Base-by-base conservation (phyloP, 2,113 vertebrate genomes). In the Ascaphus truei region DNA sequence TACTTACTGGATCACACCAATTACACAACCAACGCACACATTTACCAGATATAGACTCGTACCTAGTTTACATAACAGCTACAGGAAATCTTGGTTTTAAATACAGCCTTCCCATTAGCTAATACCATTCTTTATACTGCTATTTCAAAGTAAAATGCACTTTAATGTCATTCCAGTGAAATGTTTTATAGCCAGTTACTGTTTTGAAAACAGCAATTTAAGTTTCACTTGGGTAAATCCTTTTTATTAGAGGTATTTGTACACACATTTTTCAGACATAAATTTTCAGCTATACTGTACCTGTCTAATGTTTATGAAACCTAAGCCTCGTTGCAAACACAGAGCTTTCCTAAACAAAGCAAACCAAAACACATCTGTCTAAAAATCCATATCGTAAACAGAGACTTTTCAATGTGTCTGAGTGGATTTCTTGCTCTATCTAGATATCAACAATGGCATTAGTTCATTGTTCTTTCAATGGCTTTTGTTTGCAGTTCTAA, bases 361-460 rank as follows among this genome's bases (percentile, higher is more conserved):
- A 60, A 60, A 51, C 60, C 55, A 69, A 69, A 69, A 60, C 66
- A 69, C 66, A 69, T 69, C 60, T 69, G 60, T 69, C 66, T 60
- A 29, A 69, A 69, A 69, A 69, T 69, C 66, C 56, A 60, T 69
- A 69, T 34, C 51, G 55, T 60, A 60, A 60, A 69, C 66, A 69
- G 39, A 69, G 66, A 39, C 66, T 36, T 69, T 60, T 69, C 43
- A 69, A 60, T 60, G 59, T 68, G 65, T 58, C 65, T 68, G 55
- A 48, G 52, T 69, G 66, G 66, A 69, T 69, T 69, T 69, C 12
- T 50, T 26, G 59, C 39, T 27, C 29, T 50, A 51, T 69, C 56
- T 41, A 7, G 56, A 51, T 60, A 69, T 25, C 56, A 60, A 59
- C 45, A 20, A 22, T 69, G 22, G 66, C 56, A 60, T 60, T 69